Base-by-base conservation (phyloP, 2,797 vertebrate species). In the Paedocypris micromegethes region DNA sequence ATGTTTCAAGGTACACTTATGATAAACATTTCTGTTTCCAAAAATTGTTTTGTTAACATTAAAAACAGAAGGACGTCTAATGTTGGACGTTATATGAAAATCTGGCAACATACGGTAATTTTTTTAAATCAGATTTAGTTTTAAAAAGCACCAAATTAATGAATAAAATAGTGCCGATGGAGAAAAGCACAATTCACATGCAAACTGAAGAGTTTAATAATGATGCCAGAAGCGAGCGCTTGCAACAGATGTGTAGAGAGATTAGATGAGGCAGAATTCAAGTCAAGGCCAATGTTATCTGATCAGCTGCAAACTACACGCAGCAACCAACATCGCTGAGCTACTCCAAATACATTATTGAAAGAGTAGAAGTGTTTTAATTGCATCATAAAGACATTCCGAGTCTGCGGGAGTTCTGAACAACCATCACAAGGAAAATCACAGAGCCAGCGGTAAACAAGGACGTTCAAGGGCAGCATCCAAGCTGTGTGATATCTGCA, bases 401-500 rank as follows among this genome's bases (percentile, higher is more conserved):
- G 8, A 46, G 65, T 62, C 65, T 57, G 44, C 57, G 45, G 58
- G 64, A 9, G 60, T 68, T 63, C 62, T 56, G 52, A 44, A 55
- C 37, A 55, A 61, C 61, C 48, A 23, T 48, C 9, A 61, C 56
- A 64, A 54, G 55, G 57, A 45, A 72, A 64, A 75, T 75, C 68
- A 70, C 50, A 72, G 70, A 70, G 57, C 65, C 38, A 40, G 64
- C 73, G 66, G 75, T 74, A 76, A 74, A 76, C 72, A 72, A 74
- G 72, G 65, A 74, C 63, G 43, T 48, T 68, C 74, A 79, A 79
- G 77, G 77, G 57, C 70, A 61, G 56, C 60, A 45, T 64, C 68
- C 76, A 77, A 64, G 72, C 73, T 72, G 73, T 23, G 23, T 50
- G 70, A 57, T 45, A 52, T 58, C 65, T 42, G 62, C 50, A 56